Evolutionary conservation across 2,888 invertebrate genomes (phyloP).

Genomic region (Archips crataeganus): DNA sequence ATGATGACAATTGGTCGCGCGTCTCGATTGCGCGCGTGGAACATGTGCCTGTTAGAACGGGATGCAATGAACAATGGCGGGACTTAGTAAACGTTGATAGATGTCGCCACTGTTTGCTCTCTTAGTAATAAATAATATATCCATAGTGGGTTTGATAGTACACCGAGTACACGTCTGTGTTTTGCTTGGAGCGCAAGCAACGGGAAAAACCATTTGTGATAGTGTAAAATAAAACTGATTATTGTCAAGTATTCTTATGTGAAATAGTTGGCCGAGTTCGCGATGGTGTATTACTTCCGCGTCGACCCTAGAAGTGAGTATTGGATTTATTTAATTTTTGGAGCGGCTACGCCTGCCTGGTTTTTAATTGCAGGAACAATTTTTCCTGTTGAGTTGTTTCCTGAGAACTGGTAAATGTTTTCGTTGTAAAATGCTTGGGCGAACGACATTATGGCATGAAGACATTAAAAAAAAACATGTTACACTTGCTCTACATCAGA

Average conservation of each 20-base stretch:
- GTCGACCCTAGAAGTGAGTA: conserved; percentile 25
- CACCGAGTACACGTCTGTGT: conserved; percentile 3
- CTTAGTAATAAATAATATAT: background rate
- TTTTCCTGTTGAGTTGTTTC: conserved; percentile 2
- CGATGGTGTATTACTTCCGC: conserved; percentile 37
- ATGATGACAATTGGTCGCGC: background rate
- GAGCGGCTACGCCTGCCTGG: background rate
- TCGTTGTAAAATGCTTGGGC: no score
- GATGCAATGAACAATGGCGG: background rate
- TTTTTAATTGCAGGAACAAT: background rate
- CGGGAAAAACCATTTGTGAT: background rate
- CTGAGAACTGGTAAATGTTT: no score
- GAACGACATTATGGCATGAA: no score
- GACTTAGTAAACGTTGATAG: background rate
- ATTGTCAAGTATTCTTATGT: background rate
- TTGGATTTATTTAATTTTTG: background rate
- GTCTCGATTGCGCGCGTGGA: background rate
- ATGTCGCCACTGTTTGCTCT: conserved; percentile 1
- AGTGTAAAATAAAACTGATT: conserved; percentile 3
- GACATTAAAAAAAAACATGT: no score
- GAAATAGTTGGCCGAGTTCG: background rate
- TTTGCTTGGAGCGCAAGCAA: background rate
- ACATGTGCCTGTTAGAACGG: background rate
- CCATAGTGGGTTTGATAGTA: background rate
- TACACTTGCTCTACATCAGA: no score